Percentiles rank a stretch among this genome's conserved stretches.
phyloP scores from a whole-genome alignment of 2,113 vertebrate species.

The zebrafish (Danio rerio) region GRCz12tu NC_133188.1:13562001-13562500 shows the following conservation, averaged over 20 bases:
- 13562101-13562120: conserved; percentile 40
- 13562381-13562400: background rate
- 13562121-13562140: conserved; percentile 29
- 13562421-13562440: background rate
- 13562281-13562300: conserved; percentile 20
- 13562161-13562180: conserved; percentile 13
- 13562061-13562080: conserved; percentile 18
- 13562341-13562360: background rate
- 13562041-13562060: conserved; percentile 45
- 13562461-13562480: background rate
- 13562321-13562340: background rate
- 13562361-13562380: background rate
- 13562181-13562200: background rate
- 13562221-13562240: background rate
- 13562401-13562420: background rate
- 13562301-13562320: conserved; percentile 19
- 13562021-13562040: conserved; percentile 35
- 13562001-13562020: conserved; percentile 10
- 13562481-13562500: no score
- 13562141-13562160: conserved; percentile 22
- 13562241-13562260: background rate
- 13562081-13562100: conserved; percentile 2
- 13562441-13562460: background rate
- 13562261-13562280: background rate
- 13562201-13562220: background rate